Conservation (phyloP, 2,113 vertebrate species). For the Oncorhynchus keta region DNA sequence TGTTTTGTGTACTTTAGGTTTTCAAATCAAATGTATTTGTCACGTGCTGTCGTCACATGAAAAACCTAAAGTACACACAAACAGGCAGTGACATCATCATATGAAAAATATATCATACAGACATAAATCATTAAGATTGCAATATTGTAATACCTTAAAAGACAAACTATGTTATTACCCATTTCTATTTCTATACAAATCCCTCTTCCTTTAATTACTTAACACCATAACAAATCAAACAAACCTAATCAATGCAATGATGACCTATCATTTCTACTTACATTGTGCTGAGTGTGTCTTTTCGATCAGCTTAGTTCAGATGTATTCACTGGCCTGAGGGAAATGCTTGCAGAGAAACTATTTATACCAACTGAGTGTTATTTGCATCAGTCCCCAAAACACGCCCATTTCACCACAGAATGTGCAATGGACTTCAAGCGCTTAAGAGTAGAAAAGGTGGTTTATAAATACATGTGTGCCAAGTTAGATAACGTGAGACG, state of each 20-base stretch:
- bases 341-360: background rate
- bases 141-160: background rate
- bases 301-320: background rate
- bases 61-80: background rate
- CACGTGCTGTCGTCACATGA: no score
- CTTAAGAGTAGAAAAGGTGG: background rate
- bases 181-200: background rate
- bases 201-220: background rate
- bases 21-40: no score
- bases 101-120: background rate
- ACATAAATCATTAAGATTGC: background rate
- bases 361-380: background rate
- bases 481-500: background rate
- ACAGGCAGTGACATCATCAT: background rate
- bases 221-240: background rate
- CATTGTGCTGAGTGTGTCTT: background rate
- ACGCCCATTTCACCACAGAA: background rate
- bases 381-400: background rate
- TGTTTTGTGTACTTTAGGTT: no score
- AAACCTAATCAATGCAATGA: background rate
- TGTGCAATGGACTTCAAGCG: background rate
- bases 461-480: background rate
- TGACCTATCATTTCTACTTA: background rate
- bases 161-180: background rate
- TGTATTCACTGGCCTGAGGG: background rate